These are phyloP conservation scores for Diploscapter pachys DNA, from an alignment of 1,140 invertebrate genomes.

Conservation along the genomic window DNA sequence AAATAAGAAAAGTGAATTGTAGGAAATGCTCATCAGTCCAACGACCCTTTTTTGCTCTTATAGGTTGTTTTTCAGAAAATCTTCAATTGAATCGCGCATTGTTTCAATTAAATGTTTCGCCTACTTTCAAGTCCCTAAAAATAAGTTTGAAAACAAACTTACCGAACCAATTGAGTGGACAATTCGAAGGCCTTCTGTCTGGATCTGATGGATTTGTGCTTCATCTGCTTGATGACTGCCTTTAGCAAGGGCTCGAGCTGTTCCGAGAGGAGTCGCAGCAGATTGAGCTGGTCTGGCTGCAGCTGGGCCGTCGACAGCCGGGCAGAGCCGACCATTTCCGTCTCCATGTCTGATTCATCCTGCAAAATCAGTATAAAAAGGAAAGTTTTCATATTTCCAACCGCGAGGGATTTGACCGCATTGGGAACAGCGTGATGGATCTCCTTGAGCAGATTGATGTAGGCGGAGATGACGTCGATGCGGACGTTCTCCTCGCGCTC, in stretches of 20 bases:
- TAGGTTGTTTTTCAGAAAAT: no score
- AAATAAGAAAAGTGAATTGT: no score
- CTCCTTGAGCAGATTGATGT: constrained; percentile 72
- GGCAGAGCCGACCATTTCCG: constrained; percentile 32
- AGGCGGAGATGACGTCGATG: constrained; percentile 93
- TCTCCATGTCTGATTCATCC: not conserved
- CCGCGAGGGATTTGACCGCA: no score
- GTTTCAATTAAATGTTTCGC: no score
- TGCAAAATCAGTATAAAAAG: constrained; percentile 34
- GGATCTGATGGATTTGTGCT: not conserved
- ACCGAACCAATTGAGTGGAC: not conserved
- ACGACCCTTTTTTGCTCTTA: no score
- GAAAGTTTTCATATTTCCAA: no score
- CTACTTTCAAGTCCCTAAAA: constrained; percentile 6
- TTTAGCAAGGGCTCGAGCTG: not conserved
- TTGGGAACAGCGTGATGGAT: not conserved
- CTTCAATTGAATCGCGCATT: no score
- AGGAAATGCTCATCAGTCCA: no score
- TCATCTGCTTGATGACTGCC: constrained; percentile 2
- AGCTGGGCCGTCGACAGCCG: constrained; percentile 14
- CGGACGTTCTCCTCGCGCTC: constrained; percentile 98
- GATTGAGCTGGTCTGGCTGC: constrained; percentile 18
- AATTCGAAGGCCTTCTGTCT: no score
- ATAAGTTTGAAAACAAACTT: constrained; percentile 30
- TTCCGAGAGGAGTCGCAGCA: constrained; percentile 51